Evolutionary conservation across 2,797 vertebrate genomes (phyloP).

Genomic region (Numenius phaeopus): DNA sequence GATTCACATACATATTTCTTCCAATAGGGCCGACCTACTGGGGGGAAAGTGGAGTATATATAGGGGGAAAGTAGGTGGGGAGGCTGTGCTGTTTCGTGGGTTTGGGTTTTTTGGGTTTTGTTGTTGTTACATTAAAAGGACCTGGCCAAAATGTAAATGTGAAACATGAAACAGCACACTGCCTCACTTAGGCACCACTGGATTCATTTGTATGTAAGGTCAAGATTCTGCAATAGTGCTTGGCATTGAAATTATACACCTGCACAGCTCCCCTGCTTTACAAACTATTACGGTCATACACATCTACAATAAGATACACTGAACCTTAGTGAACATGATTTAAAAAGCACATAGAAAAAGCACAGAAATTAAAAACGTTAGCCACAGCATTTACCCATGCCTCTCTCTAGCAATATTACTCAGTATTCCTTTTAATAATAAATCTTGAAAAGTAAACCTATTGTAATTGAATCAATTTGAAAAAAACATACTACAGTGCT

Average conservation of each 20-base stretch:
- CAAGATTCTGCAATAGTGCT: background rate
- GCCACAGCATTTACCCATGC: background rate
- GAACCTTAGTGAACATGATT: background rate
- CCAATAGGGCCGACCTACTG: background rate
- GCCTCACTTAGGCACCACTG: background rate
- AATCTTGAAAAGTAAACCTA: background rate
- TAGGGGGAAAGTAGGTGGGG: accelerated
- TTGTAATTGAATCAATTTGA: background rate
- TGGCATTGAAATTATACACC: background rate
- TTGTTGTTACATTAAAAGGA: background rate
- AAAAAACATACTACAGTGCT: background rate
- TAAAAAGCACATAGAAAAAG: background rate
- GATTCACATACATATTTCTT: accelerated
- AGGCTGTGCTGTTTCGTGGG: accelerated
- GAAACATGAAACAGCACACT: background rate
- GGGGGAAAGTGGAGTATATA: background rate
- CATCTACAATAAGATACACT: background rate
- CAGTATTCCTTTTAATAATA: background rate
- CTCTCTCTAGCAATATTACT: background rate
- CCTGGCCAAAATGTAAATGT: background rate
- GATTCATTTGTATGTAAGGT: background rate
- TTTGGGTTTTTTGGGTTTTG: background rate
- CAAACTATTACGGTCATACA: background rate
- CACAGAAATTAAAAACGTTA: background rate
- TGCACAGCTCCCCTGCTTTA: background rate